These are phyloP conservation scores for Triops longicaudatus DNA, from an alignment of 1,140 invertebrate species.

Conservation along the genomic window DNA sequence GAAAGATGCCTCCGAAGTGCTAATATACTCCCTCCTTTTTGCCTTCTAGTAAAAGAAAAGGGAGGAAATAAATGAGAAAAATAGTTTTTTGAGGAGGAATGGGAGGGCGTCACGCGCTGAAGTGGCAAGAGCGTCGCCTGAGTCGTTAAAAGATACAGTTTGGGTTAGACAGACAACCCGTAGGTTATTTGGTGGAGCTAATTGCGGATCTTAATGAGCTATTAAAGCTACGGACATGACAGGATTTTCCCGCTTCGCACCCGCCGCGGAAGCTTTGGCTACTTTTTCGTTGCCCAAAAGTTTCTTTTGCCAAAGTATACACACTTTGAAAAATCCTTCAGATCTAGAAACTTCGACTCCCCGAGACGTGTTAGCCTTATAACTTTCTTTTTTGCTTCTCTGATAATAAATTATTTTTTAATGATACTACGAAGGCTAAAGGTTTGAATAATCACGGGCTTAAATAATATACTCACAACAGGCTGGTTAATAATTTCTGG, in stretches of 20 bases:
- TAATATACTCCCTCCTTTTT: not conserved
- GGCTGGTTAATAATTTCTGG: not conserved
- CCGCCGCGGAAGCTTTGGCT: constrained; percentile 3
- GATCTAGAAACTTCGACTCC: not conserved
- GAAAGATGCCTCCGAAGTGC: not conserved
- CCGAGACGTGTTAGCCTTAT: not conserved
- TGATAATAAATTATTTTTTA: not conserved
- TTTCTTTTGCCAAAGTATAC: not conserved
- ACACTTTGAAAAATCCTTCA: not conserved
- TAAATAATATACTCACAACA: not conserved
- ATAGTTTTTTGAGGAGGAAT: not conserved
- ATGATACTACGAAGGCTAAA: not conserved
- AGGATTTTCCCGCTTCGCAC: not conserved
- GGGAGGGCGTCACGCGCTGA: not conserved
- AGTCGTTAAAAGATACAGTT: constrained; percentile 9
- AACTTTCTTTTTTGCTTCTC: not conserved
- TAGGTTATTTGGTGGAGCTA: constrained; percentile 9
- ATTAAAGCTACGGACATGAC: constrained; percentile 8
- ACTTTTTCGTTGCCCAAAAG: not conserved
- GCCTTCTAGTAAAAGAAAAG: not conserved
- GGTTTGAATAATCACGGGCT: not conserved
- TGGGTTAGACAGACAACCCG: constrained; percentile 2
- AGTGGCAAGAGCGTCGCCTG: not conserved
- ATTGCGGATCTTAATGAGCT: constrained; percentile 1
- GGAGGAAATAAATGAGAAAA: not conserved